Conservation (phyloP, 2,888 invertebrate species). For the Kryphioiulus occultus region DNA sequence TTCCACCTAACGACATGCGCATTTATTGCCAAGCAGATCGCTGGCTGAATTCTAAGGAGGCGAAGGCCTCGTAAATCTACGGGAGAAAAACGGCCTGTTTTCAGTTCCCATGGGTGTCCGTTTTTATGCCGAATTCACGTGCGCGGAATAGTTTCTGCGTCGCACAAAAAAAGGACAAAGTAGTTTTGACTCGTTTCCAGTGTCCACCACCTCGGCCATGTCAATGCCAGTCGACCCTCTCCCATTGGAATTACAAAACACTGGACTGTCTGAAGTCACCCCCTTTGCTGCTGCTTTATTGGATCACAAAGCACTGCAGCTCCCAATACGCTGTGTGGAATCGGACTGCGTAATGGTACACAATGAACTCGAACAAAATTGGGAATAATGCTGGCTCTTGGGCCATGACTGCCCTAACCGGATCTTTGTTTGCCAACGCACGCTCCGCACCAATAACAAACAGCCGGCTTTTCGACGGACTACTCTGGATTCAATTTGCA, state of each 20-base stretch:
- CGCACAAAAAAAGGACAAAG: constrained; percentile 10
- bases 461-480: not conserved
- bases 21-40: constrained; percentile 45
- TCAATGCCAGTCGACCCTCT: not conserved
- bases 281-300: not conserved
- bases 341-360: constrained; percentile 11
- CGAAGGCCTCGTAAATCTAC: constrained; percentile 28
- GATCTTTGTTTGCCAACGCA: constrained; percentile 30
- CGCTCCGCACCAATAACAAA: constrained; percentile 25
- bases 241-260: constrained; percentile 45
- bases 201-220: not conserved
- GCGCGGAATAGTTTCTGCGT: constrained; percentile 27
- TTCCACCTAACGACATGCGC: constrained; percentile 25
- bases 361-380: constrained; percentile 16
- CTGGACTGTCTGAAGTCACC: not conserved
- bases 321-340: not conserved
- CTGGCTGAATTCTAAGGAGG: constrained; percentile 20
- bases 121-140: constrained; percentile 48
- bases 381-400: constrained; percentile 24
- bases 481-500: not conserved
- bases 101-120: constrained; percentile 41
- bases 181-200: not conserved
- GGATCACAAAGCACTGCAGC: constrained; percentile 28
- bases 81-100: constrained; percentile 28
- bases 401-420: not conserved